A percentile compares a stretch with the other conserved stretches of the same genome.
Evolutionary conservation across 2,888 invertebrate genomes (phyloP).

Genomic region (Lycaena phlaeas): DNA sequence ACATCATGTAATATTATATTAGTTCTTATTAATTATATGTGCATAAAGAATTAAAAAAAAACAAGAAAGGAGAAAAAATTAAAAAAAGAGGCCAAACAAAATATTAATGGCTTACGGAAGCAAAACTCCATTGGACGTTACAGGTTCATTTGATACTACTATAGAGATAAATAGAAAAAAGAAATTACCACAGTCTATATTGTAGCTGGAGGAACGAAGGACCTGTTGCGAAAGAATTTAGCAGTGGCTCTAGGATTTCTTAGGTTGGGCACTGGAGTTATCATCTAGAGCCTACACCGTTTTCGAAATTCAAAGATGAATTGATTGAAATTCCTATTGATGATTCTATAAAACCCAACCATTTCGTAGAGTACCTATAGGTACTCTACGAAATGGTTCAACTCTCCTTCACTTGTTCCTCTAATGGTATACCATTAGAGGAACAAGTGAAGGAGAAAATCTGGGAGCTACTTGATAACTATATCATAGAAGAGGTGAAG

Average conservation of each 20-base stretch:
- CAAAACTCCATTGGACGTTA: constrained; percentile 9
- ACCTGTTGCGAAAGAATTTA: constrained; percentile 19
- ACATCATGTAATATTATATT: too few relatives aligned
- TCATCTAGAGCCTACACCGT: not conserved
- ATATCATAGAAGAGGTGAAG: constrained; percentile 23
- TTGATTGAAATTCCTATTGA: not conserved
- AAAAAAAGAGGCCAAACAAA: constrained; percentile 6
- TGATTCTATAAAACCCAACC: not conserved
- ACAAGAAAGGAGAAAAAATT: not conserved
- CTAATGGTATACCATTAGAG: not conserved
- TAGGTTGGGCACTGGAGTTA: constrained; percentile 12
- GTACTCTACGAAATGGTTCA: not conserved
- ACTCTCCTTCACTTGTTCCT: too few relatives aligned
- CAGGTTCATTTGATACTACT: constrained; percentile 11
- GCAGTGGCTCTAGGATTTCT: constrained; percentile 16
- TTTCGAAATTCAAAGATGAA: not conserved
- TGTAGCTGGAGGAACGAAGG: constrained; percentile 16
- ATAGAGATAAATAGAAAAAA: constrained; percentile 3
- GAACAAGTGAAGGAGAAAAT: constrained; percentile 12
- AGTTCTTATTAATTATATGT: too few relatives aligned
- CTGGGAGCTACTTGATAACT: constrained; percentile 16
- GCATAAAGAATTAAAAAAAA: too few relatives aligned
- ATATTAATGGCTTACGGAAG: constrained; percentile 14
- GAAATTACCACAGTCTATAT: constrained; percentile 19
- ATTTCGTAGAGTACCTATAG: not conserved